Evolutionary conservation across 1,140 invertebrate genomes (phyloP).

Genomic region (Trigoniulus corallinus): DNA sequence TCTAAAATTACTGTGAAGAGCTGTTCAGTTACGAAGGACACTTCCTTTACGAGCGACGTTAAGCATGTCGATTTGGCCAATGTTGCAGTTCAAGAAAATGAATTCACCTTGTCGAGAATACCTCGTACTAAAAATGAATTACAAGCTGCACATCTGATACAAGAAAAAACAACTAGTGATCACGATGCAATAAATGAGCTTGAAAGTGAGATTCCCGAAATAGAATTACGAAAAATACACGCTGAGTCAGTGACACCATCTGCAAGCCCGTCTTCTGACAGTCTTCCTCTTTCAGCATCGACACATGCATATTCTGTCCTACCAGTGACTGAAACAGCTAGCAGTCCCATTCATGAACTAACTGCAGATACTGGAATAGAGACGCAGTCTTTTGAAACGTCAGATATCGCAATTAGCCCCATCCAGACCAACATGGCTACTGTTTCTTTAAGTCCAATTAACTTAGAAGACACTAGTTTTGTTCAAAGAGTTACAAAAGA

Average conservation of each 20-base stretch:
- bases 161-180: too few species aligned
- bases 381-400: constrained; percentile 31
- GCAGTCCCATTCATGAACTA: constrained; percentile 21
- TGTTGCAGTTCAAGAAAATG: too few species aligned
- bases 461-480: constrained; percentile 14
- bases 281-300: constrained; percentile 6
- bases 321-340: constrained; percentile 29
- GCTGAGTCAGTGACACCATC: constrained; percentile 26
- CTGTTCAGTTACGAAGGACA: constrained; percentile 16
- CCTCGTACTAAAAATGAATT: too few species aligned
- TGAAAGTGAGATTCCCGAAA: too few species aligned
- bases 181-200: too few species aligned
- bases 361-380: constrained; percentile 29
- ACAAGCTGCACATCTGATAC: too few species aligned
- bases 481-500: constrained; percentile 7
- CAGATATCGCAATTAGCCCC: constrained; percentile 26
- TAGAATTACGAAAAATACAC: constrained; percentile 25
- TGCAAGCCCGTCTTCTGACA: constrained; percentile 16
- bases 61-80: too few species aligned
- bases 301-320: constrained; percentile 18
- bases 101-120: too few species aligned
- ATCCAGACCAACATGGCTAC: constrained; percentile 8
- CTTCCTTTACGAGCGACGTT: too few species aligned
- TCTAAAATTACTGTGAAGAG: constrained; percentile 33
- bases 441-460: constrained; percentile 32